These are phyloP conservation scores for Melopsittacus undulatus DNA, from an alignment of 2,797 vertebrate genomes.

Conservation along the genomic window DNA sequence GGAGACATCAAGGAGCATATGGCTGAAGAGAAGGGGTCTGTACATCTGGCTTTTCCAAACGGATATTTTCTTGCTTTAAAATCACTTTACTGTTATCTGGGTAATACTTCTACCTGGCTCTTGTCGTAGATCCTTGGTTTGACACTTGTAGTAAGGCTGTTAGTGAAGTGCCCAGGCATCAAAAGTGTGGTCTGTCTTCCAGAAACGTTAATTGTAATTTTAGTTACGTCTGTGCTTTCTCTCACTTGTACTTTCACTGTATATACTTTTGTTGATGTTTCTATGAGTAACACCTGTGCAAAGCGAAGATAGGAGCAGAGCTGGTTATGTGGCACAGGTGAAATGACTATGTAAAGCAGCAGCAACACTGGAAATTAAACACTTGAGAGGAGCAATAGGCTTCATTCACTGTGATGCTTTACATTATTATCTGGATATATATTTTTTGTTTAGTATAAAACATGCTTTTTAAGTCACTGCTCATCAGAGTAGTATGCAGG, in stretches of 20 bases:
- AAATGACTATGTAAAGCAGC: background rate
- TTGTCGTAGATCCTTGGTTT: background rate
- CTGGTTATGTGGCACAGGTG: background rate
- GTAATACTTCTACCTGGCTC: accelerated
- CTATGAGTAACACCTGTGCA: background rate
- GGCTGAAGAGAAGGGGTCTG: background rate
- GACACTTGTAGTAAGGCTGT: background rate
- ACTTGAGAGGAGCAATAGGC: background rate
- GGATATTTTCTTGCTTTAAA: background rate
- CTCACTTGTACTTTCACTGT: background rate
- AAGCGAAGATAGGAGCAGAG: background rate
- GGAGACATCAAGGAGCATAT: accelerated
- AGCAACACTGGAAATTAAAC: background rate
- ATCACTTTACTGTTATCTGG: background rate
- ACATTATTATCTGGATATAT: background rate
- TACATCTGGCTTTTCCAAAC: background rate
- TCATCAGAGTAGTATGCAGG: background rate
- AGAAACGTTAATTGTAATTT: background rate
- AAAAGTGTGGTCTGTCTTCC: background rate
- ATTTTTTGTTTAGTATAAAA: background rate
- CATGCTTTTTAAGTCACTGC: background rate
- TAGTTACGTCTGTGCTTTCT: background rate
- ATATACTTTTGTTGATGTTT: accelerated
- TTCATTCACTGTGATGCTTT: background rate
- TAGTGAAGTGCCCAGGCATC: background rate